Percentiles rank a stretch among this genome's conserved stretches.
These are phyloP conservation scores for Hiodon alosoides DNA, from an alignment of 2,113 vertebrate species.

Conservation along the genomic window DNA sequence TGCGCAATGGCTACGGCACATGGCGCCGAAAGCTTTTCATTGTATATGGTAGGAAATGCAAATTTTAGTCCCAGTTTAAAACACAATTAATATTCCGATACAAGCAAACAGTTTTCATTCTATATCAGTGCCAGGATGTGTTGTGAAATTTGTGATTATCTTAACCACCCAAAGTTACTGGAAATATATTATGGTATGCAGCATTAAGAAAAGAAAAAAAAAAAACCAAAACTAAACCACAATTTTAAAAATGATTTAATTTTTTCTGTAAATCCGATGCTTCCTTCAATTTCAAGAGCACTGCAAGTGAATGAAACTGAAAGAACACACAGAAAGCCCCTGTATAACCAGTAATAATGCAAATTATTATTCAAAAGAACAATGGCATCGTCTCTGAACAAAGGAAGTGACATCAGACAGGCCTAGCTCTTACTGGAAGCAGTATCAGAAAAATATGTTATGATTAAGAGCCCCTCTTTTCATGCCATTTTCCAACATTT, in stretches of 20 bases:
- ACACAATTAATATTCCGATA: too few relatives aligned
- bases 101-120: too few relatives aligned
- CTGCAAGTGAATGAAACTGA: not conserved
- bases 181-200: not conserved
- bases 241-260: too few relatives aligned
- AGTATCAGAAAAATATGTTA: conserved; percentile 36
- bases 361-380: conserved; percentile 45
- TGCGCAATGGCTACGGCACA: too few relatives aligned
- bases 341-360: conserved; percentile 39
- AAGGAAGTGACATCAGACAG: conserved; percentile 64
- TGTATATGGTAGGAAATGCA: too few relatives aligned
- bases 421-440: conserved; percentile 64
- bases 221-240: too few relatives aligned
- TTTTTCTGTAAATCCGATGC: too few relatives aligned
- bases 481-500: conserved; percentile 26
- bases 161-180: not conserved
- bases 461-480: conserved; percentile 21
- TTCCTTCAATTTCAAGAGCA: conserved; percentile 3
- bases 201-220: too few relatives aligned
- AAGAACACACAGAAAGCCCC: conserved; percentile 45
- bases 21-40: too few relatives aligned
- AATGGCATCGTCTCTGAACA: conserved; percentile 52
- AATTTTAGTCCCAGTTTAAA: too few relatives aligned
- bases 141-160: not conserved
- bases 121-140: not conserved